These are phyloP conservation scores for Epinotia brunnichana DNA, from an alignment of 2,888 invertebrate genomes.

Conservation along the genomic window DNA sequence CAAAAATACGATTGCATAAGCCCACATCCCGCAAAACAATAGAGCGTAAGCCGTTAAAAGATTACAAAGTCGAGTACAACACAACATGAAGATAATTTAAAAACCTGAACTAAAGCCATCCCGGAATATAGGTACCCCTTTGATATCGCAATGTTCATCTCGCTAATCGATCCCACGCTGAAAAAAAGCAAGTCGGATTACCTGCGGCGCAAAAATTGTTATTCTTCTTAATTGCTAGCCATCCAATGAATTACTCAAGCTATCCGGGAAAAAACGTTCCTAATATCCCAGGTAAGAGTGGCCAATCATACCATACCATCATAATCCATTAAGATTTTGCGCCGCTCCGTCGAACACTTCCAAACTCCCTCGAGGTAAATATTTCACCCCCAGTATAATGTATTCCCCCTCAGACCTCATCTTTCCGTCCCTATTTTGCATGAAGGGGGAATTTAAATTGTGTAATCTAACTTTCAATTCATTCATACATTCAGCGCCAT, in stretches of 20 bases:
- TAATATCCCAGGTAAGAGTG: constrained; percentile 74
- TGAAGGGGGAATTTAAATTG: constrained; percentile 84
- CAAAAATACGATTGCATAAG: not conserved
- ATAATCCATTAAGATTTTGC: constrained; percentile 83
- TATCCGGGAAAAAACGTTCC: constrained; percentile 61
- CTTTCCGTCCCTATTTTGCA: constrained; percentile 83
- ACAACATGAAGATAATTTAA: constrained; percentile 39
- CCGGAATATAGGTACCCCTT: constrained; percentile 50
- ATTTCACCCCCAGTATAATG: constrained; percentile 77
- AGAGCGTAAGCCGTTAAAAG: constrained; percentile 24
- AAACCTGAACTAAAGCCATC: constrained; percentile 17
- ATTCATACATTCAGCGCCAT: constrained; percentile 84
- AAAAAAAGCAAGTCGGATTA: constrained; percentile 49
- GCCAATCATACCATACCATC: constrained; percentile 80
- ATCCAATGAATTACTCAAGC: constrained; percentile 60
- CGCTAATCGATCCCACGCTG: constrained; percentile 55
- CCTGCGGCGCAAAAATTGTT: constrained; percentile 57
- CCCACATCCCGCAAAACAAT: constrained; percentile 30
- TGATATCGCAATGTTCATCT: constrained; percentile 57
- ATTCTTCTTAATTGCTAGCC: constrained; percentile 68
- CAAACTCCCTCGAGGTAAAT: constrained; percentile 81
- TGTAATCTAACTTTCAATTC: constrained; percentile 85
- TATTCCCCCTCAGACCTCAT: constrained; percentile 82
- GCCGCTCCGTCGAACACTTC: constrained; percentile 76
- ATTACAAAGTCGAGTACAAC: constrained; percentile 38